Evolutionary conservation across 2,113 vertebrate species (phyloP).

Genomic region (Ranitomeya imitator): DNA sequence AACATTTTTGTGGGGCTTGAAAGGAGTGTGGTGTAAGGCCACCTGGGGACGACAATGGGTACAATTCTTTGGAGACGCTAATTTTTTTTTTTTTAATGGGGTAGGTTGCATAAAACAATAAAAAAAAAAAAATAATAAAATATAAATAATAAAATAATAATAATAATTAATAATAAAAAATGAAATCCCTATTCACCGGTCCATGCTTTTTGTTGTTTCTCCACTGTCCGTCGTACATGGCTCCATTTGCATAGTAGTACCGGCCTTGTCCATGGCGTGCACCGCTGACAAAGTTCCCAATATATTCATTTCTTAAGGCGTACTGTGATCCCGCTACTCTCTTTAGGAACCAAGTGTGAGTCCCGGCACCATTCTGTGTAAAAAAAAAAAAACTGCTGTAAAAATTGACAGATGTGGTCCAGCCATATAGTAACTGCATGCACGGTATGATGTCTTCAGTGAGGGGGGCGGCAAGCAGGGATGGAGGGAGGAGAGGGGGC

Average conservation of each 20-base stretch:
- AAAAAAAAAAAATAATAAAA: background rate
- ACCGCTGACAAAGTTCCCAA: slow-evolving; percentile 78
- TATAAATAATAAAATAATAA: no score
- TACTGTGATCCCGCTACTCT: slow-evolving; percentile 73
- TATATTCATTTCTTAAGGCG: slow-evolving; percentile 78
- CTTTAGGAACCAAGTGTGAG: slow-evolving; percentile 78
- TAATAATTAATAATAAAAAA: background rate
- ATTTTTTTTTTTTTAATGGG: no score
- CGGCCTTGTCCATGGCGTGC: slow-evolving; percentile 78
- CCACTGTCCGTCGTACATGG: slow-evolving; percentile 81
- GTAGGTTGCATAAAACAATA: background rate
- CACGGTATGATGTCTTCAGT: no score
- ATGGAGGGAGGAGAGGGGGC: no score
- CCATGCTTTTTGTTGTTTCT: slow-evolving; percentile 81
- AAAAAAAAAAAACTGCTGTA: slow-evolving; percentile 25
- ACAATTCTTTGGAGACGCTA: no score
- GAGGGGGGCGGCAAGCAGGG: no score
- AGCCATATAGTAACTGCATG: background rate
- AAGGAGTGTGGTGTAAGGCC: no score
- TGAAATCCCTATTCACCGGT: slow-evolving; percentile 69
- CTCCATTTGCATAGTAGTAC: slow-evolving; percentile 81
- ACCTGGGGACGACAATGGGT: no score
- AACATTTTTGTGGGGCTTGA: no score
- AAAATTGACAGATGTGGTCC: no score
- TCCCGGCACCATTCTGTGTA: slow-evolving; percentile 84